Conservation (phyloP, 2,113 vertebrate species). For the Ibidorhyncha struthersii region DNA sequence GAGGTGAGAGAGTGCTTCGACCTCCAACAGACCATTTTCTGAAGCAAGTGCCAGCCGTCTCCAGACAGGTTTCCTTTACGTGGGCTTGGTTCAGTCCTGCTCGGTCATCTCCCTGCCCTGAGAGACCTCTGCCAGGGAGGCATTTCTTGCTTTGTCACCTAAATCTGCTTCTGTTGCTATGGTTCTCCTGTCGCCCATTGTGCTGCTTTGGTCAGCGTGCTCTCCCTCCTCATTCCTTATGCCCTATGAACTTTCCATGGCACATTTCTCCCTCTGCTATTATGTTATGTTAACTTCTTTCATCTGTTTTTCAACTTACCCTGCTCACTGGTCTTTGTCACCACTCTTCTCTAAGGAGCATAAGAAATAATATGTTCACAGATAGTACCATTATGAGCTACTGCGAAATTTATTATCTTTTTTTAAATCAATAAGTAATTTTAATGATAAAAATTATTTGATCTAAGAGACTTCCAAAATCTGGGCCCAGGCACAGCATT, state of each 20-base stretch:
- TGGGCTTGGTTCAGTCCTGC: background rate
- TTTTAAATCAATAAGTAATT: background rate
- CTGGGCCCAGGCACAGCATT: background rate
- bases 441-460: background rate
- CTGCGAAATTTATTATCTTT: background rate
- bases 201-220: rapidly evolving
- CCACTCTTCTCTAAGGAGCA: background rate
- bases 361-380: background rate
- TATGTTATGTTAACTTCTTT: background rate
- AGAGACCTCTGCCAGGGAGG: background rate
- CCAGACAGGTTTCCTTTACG: background rate
- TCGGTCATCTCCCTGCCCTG: background rate
- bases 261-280: background rate
- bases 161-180: background rate
- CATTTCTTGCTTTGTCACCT: background rate
- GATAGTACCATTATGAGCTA: background rate
- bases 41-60: background rate
- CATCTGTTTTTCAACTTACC: background rate
- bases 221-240: background rate
- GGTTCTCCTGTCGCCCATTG: background rate
- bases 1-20: background rate
- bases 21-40: background rate
- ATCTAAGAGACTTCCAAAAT: background rate
- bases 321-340: background rate
- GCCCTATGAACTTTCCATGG: background rate